phyloP scores from a whole-genome alignment of 2,113 vertebrate species.

The Chrysemys picta region DNA sequence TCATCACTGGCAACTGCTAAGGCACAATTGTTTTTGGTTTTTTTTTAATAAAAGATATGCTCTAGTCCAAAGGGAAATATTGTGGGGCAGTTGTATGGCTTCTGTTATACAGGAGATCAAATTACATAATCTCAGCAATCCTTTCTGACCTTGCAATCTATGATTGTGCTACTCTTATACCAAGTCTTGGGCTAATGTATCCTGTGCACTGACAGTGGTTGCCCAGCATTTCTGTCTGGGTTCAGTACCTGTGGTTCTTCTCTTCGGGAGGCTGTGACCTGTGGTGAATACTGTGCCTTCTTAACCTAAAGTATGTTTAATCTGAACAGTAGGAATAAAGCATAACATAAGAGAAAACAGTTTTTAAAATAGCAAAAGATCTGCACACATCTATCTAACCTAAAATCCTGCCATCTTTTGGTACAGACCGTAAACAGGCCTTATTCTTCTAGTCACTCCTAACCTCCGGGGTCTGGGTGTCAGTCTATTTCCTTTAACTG shows the following conservation, averaged over 20 bases:
- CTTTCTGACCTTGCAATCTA: too few species aligned
- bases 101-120: too few species aligned
- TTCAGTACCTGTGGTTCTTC: not conserved
- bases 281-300: not conserved
- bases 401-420: not conserved
- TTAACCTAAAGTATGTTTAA: not conserved
- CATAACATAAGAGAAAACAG: not conserved
- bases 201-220: not conserved
- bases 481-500: not conserved
- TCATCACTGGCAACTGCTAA: too few species aligned
- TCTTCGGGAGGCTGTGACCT: not conserved
- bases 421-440: too few species aligned
- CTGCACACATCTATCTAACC: not conserved
- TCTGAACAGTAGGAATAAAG: not conserved
- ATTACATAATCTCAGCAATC: not conserved
- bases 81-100: too few species aligned
- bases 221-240: not conserved
- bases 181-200: not conserved
- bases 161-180: not conserved
- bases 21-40: too few species aligned
- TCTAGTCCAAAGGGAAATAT: too few species aligned
- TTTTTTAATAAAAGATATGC: too few species aligned
- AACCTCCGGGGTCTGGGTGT: not conserved
- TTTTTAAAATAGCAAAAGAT: not conserved
- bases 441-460: not conserved